phyloP scores from a whole-genome alignment of 2,888 invertebrate species.

The Lumbricus terrestris region DNA sequence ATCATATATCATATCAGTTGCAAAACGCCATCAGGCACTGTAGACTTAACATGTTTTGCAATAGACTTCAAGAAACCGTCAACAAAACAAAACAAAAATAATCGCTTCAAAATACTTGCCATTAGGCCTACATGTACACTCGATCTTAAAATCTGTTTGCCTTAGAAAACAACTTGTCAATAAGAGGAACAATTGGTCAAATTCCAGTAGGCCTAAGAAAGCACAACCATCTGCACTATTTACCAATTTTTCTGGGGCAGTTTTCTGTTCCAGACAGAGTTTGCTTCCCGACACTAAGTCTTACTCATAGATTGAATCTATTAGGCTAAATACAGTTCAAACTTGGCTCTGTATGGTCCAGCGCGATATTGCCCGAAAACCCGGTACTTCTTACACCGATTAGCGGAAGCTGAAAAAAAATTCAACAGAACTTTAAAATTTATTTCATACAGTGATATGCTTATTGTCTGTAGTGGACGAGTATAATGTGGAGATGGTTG shows the following conservation, averaged over 20 bases:
- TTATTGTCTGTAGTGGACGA: neutral
- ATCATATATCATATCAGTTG: neutral
- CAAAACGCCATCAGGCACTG: neutral
- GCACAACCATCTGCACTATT: neutral
- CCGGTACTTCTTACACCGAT: neutral
- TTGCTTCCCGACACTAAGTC: neutral
- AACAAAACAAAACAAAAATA: too few species aligned
- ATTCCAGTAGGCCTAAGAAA: neutral
- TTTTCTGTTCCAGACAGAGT: neutral
- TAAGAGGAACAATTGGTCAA: neutral
- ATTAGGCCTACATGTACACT: neutral
- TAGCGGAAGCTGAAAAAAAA: slow-evolving; percentile 22
- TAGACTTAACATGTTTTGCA: neutral
- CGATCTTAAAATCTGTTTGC: neutral
- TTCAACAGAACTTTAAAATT: neutral
- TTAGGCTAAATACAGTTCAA: neutral
- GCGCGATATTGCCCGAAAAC: slow-evolving; percentile 26
- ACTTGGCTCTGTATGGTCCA: neutral
- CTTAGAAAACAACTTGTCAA: neutral
- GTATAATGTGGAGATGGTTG: too few species aligned
- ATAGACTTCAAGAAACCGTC: neutral
- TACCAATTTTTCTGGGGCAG: neutral
- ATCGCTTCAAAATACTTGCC: too few species aligned
- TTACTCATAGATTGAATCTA: too few species aligned
- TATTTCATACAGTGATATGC: neutral